These are phyloP conservation scores for Zootoca vivipara DNA, from an alignment of 2,113 vertebrate species.

Conservation along the genomic window DNA sequence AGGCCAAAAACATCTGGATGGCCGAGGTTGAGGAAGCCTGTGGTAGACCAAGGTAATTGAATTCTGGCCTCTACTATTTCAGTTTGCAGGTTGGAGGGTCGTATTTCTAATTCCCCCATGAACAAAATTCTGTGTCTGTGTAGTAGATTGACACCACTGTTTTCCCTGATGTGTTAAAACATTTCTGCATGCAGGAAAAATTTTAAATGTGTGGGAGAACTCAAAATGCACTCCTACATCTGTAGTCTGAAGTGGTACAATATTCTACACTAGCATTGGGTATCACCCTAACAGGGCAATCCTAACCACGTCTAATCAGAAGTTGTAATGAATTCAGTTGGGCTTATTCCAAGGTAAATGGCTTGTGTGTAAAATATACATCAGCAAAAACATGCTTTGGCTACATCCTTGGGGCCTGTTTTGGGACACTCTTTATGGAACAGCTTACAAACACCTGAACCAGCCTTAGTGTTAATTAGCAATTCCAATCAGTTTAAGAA, in stretches of 20 bases:
- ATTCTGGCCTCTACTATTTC: background rate
- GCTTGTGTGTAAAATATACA: background rate
- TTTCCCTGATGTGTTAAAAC: background rate
- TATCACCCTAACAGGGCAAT: background rate
- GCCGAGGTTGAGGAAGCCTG: too few relatives aligned
- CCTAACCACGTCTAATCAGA: too few relatives aligned
- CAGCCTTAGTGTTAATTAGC: background rate
- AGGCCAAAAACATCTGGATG: too few relatives aligned
- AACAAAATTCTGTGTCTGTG: background rate
- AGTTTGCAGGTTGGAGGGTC: background rate
- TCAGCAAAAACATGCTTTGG: background rate
- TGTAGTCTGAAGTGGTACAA: background rate
- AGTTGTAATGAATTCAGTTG: background rate
- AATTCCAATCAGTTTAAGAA: background rate
- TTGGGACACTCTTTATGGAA: background rate
- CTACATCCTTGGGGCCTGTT: background rate
- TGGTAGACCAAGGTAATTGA: background rate
- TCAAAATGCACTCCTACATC: background rate
- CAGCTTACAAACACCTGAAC: background rate
- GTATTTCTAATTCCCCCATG: background rate
- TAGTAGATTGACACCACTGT: background rate
- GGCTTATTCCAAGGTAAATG: too few relatives aligned
- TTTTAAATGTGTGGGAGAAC: background rate
- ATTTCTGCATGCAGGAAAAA: background rate
- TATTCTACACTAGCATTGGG: background rate